Percentiles rank a stretch among this genome's conserved stretches.
Evolutionary conservation across 2,888 invertebrate genomes (phyloP).

Genomic region (Leptopilina drosophilae): DNA sequence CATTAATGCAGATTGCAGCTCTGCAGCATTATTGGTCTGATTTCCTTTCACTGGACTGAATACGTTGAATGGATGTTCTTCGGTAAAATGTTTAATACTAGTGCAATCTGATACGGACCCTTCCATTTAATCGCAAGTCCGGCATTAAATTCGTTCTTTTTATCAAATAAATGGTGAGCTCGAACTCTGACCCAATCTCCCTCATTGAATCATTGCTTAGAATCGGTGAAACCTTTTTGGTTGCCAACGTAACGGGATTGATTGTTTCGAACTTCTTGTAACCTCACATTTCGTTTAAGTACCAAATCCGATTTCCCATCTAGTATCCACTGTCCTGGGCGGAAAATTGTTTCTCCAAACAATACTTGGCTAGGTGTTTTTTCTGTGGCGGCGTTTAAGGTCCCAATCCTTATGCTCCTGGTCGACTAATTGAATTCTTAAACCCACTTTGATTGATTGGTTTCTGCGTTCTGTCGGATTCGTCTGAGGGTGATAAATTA

Average conservation of each 20-base stretch:
- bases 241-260: too few species aligned
- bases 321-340: too few species aligned
- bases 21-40: background rate
- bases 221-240: too few species aligned
- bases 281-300: too few species aligned
- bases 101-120: background rate
- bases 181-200: background rate
- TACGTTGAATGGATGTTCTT: background rate
- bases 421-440: too few species aligned
- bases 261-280: too few species aligned
- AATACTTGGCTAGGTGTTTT: background rate
- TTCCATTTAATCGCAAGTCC: background rate
- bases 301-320: too few species aligned
- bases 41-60: background rate
- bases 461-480: conserved; percentile 52
- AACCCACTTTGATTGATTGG: too few species aligned
- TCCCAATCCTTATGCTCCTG: background rate
- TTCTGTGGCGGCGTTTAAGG: background rate
- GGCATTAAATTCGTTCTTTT: background rate
- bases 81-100: background rate
- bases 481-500: conserved; percentile 50
- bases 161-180: background rate
- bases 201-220: too few species aligned
- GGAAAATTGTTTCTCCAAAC: background rate
- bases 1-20: background rate